Percentiles rank a stretch among this genome's conserved stretches.
These are phyloP conservation scores for Scaptomyza hsui DNA, from an alignment of 1,140 invertebrate species.

Conservation along the genomic window DNA sequence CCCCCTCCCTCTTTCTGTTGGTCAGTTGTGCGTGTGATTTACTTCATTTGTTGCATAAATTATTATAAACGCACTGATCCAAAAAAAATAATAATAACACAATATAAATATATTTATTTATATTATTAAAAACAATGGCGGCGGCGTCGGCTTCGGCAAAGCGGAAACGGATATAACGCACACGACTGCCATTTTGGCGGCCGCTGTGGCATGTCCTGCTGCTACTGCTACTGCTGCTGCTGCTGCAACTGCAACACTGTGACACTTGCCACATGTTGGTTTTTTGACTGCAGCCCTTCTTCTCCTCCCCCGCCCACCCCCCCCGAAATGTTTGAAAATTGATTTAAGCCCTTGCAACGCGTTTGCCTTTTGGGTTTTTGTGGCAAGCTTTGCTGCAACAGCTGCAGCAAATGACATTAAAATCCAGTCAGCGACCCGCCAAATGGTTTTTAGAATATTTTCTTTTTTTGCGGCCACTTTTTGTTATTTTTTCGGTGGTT, in stretches of 20 bases:
- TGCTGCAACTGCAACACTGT: conserved; percentile 5
- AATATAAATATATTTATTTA: conserved; percentile 2
- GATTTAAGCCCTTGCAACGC: conserved; percentile 42
- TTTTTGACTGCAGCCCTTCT: conserved; percentile 19
- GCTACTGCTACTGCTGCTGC: conserved; percentile 9
- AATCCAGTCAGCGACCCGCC: conserved; percentile 41
- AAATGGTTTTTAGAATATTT: conserved; percentile 47
- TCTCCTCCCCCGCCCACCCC: too few relatives aligned
- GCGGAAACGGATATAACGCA: conserved; percentile 52
- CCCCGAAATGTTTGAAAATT: conserved; percentile 28
- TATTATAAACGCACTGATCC: conserved; percentile 67
- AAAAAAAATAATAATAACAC: conserved; percentile 34
- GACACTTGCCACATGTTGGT: conserved; percentile 50
- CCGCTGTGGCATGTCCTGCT: conserved; percentile 26
- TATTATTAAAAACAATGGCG: conserved; percentile 41
- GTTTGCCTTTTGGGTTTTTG: conserved; percentile 44
- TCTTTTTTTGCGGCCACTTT: conserved; percentile 32
- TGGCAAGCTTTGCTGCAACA: conserved; percentile 42
- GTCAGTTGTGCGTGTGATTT: conserved; percentile 68
- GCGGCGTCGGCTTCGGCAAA: conserved; percentile 3
- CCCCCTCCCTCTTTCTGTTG: not conserved
- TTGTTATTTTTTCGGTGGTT: not conserved
- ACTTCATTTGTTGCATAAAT: conserved; percentile 72
- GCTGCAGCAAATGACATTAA: conserved; percentile 73
- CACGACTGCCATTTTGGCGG: conserved; percentile 33